Evolutionary conservation across 2,888 invertebrate species (phyloP).

Genomic region (Hecatera dysodea): DNA sequence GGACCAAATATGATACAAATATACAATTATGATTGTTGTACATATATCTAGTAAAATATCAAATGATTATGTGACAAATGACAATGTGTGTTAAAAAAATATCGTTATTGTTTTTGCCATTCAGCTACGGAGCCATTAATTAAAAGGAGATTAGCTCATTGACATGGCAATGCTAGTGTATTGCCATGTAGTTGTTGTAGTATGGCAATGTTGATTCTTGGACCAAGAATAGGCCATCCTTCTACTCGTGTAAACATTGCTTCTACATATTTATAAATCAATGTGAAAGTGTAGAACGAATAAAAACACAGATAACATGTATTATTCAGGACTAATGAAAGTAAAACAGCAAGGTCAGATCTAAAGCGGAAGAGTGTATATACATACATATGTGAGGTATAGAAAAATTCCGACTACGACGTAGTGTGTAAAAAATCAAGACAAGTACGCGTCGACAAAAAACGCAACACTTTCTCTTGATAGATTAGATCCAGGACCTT

Average conservation of each 20-base stretch:
- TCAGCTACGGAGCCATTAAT: too few relatives aligned
- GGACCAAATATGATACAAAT: too few relatives aligned
- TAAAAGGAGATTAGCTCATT: too few relatives aligned
- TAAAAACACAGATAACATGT: background rate
- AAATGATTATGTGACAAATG: too few relatives aligned
- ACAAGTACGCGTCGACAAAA: conserved; percentile 38
- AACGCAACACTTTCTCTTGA: conserved; percentile 39
- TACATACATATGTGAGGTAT: conserved; percentile 76
- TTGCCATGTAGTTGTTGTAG: too few relatives aligned
- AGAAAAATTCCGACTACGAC: conserved; percentile 15
- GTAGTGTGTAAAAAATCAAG: background rate
- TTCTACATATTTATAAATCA: background rate
- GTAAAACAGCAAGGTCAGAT: background rate
- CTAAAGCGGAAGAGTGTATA: conserved; percentile 3
- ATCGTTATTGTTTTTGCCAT: too few relatives aligned
- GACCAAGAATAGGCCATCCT: too few relatives aligned
- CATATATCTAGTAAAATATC: too few relatives aligned
- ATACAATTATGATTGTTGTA: too few relatives aligned
- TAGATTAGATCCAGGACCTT: conserved; percentile 13
- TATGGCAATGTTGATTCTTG: too few relatives aligned
- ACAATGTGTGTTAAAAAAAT: too few relatives aligned
- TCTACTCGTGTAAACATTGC: background rate
- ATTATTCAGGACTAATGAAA: conserved; percentile 13
- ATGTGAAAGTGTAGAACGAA: background rate
- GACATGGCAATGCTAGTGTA: too few relatives aligned